Evolutionary conservation across 2,113 vertebrate genomes (phyloP), one percentile per base, ranked within the genome.

Genomic region (Vombatus ursinus): DNA sequence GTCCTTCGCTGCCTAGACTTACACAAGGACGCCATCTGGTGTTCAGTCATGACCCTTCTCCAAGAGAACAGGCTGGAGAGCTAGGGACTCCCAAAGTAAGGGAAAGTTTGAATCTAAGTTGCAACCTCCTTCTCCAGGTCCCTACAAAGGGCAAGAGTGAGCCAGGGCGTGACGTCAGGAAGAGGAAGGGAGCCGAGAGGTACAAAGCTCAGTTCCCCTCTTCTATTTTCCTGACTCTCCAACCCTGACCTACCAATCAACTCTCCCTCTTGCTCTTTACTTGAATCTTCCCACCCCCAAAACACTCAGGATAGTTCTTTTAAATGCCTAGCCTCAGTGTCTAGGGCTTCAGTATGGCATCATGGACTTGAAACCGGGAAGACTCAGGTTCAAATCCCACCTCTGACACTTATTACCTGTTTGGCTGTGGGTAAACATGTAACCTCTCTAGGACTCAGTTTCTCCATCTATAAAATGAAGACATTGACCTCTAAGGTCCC

Each of bases 21-120:
- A 92, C 68, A 2, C 53, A 44, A 90, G 94, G 90, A 91, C 50
- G 90, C 93, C 97, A 92, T 92, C 97, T 97, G 91, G 96, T 94
- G 97, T 96, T 6, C 61, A 51, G 3, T 10, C 4, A 12, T 31
- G 61, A 8, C 52, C 12, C 10, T 50, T 54, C 24, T 48, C 3
- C 0, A 1, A 68, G 23, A 14, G 11, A 50, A 16, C 25, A 10
- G 0, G 9, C 57, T 51, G 3, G 14, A 54, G 89, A 50, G 22
- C 19, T 0, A 23, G 16, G 19, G n/a, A 44, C n/a, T 44, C 16
- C n/a, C 19, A 44, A 84, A 6, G 68, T 7, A 84, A 91, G 37
- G 52, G 89, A 89, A 92, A 57, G 11, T 44, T 84, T 84, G 68
- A 23, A 84, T 3, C 37, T 22, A 22, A 84, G 68, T 44, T 44